Percentiles rank a stretch among this genome's conserved stretches.
Conservation (phyloP, 1,140 invertebrate genomes). For the Ooceraea biroi region DNA sequence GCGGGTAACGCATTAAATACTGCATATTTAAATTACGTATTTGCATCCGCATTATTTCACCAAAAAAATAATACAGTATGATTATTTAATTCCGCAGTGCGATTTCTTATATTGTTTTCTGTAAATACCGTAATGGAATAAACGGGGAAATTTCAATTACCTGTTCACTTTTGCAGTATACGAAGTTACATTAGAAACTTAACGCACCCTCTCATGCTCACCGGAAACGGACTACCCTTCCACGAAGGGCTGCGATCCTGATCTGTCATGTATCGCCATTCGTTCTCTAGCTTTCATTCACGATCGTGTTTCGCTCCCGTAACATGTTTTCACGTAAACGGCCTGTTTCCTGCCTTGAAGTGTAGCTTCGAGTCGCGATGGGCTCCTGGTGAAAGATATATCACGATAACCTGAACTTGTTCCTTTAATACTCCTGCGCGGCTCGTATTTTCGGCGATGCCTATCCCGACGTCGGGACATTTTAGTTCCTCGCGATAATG, state of each 20-base stretch:
- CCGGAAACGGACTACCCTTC: slow-evolving; percentile 20
- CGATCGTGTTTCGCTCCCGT: slow-evolving; percentile 54
- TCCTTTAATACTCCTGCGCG: slow-evolving; percentile 21
- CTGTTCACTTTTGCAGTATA: background rate
- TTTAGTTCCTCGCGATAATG: slow-evolving; percentile 56
- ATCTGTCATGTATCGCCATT: slow-evolving; percentile 80
- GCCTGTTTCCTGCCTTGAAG: background rate
- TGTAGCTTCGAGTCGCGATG: slow-evolving; percentile 64
- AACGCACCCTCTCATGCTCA: background rate
- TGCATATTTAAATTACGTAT: too few species aligned
- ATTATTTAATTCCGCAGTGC: too few species aligned
- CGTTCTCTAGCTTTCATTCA: slow-evolving; percentile 76
- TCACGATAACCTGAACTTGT: slow-evolving; percentile 76
- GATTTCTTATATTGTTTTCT: background rate
- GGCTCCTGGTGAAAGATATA: slow-evolving; percentile 78
- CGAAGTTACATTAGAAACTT: background rate
- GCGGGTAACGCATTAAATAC: background rate
- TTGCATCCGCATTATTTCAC: too few species aligned
- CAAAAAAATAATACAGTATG: too few species aligned
- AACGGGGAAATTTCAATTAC: too few species aligned
- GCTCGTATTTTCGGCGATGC: background rate
- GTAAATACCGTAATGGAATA: too few species aligned
- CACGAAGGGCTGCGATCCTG: slow-evolving; percentile 74
- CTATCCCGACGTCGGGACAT: background rate
- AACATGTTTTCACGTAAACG: slow-evolving; percentile 2